A percentile compares a stretch with the other conserved stretches of the same genome.
Evolutionary conservation across 1,140 invertebrate species (phyloP).

Genomic region (Panagrolaimus sp.): DNA sequence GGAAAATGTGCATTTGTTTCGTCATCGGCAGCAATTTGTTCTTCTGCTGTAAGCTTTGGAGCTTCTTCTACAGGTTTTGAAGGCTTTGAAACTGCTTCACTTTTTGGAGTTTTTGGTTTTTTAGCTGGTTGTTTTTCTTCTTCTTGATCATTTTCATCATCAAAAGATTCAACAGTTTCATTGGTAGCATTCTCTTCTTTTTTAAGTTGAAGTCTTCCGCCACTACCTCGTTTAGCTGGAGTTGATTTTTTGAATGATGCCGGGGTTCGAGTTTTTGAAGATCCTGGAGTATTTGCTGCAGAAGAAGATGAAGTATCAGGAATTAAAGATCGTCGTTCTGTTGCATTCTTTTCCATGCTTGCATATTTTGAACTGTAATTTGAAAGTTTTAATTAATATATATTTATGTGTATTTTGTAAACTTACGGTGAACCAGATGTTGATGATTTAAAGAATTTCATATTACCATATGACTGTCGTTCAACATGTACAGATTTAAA

Average conservation of each 20-base stretch:
- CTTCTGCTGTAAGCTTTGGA: slow-evolving; percentile 23
- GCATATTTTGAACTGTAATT: slow-evolving; percentile 10
- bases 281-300: slow-evolving; percentile 10
- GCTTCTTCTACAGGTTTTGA: slow-evolving; percentile 17
- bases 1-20: slow-evolving; percentile 21
- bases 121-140: background rate
- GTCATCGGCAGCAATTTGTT: slow-evolving; percentile 38
- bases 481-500: slow-evolving; percentile 39
- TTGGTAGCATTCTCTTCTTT: background rate
- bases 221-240: too few relatives aligned
- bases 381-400: slow-evolving; percentile 1
- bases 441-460: background rate
- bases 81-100: background rate
- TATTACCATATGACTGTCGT: background rate
- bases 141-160: background rate
- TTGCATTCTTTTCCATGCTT: slow-evolving; percentile 2
- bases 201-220: background rate
- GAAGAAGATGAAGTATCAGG: background rate
- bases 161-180: background rate
- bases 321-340: background rate
- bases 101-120: background rate
- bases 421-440: background rate
- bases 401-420: too few relatives aligned
- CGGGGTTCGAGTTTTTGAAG: slow-evolving; percentile 10
- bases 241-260: slow-evolving; percentile 10